A percentile compares a stretch with the other conserved stretches of the same genome.
These are phyloP conservation scores for Caenorhabditis macrosperma DNA, from an alignment of 2,888 invertebrate genomes.

Conservation along the genomic window DNA sequence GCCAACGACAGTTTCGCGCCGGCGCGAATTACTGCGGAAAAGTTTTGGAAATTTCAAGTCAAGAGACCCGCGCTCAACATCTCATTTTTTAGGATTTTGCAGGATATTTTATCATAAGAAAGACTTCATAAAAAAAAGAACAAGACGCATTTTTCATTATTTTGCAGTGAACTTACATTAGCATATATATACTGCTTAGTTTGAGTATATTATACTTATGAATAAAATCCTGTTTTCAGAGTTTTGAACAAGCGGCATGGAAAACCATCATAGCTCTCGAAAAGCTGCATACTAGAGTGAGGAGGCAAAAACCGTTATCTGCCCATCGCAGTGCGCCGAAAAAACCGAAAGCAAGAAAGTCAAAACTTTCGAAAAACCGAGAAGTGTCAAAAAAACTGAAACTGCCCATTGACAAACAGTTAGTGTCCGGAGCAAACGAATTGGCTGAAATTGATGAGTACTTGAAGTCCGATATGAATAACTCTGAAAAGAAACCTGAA, in stretches of 20 bases:
- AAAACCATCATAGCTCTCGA: conserved; percentile 33
- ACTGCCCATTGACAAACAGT: too few relatives aligned
- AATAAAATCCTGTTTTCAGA: neutral
- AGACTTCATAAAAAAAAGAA: too few relatives aligned
- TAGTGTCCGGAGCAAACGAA: conserved; percentile 20
- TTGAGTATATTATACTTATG: neutral
- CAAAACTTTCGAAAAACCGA: conserved; percentile 19
- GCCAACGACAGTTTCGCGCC: too few relatives aligned
- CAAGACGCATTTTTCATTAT: too few relatives aligned
- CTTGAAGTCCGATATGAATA: conserved; percentile 28
- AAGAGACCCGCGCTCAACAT: too few relatives aligned
- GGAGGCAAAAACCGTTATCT: conserved; percentile 8
- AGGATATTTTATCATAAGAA: too few relatives aligned
- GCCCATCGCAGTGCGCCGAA: neutral
- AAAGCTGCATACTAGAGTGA: conserved; percentile 2
- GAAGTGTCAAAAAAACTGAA: conserved; percentile 5
- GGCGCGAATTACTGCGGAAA: too few relatives aligned
- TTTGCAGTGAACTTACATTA: neutral
- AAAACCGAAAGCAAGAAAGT: conserved; percentile 19
- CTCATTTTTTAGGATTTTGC: too few relatives aligned
- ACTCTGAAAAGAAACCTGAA: neutral
- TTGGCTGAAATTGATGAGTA: conserved; percentile 25
- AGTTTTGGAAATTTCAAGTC: too few relatives aligned
- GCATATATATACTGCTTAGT: too few relatives aligned
- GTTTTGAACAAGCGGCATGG: conserved; percentile 45